Base-by-base conservation (phyloP, 2,888 invertebrate genomes). In the Pelosia muscerda region DNA sequence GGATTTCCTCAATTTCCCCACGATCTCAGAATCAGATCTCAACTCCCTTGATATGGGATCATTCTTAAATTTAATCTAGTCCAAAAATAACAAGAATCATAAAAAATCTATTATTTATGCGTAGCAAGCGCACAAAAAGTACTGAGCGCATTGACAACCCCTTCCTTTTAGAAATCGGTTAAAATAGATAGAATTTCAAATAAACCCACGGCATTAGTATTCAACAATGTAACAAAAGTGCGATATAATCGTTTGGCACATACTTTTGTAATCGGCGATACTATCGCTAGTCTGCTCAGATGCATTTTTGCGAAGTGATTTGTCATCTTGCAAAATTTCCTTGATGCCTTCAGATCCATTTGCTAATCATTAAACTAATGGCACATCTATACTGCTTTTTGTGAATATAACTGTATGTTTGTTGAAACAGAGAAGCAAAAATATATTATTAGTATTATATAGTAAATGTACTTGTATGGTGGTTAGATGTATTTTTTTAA, bases 231-330 rank as follows among this genome's bases (percentile, higher is more conserved):
- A 42, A 61, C 61, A 49, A 61, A 61, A 61, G 2, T n/a, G 49
- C n/a, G n/a, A 49, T 61, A 26, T 26, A 56, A 63, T 63, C 25
- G 38, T 63, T 56, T 38, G 26, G 25, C 56, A 65, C 69, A 68
- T 42, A 23, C 22, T 72, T 55, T 64, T 31, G 42, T 42, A 56
- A 73, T 34, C 42, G 6, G 55, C 11, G 25, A 62, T 66, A 19
- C 28, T 66, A 42, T 25, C 49, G 11, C 15, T 11, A 19, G 42
- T 19, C 19, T 3, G 22, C 26, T 9, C 19, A 26, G 65, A 71
- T 72, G 63, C 69, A 76, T 55, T 68, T 79, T 79, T 68, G 69
- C 68, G 65, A 74, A 28, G 53, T 54, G 56, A 76, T 66, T 59
- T 68, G 49, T 66, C 76, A 55, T 23, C 31, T 68, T 70, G 28